A percentile compares a stretch with the other conserved stretches of the same genome.
These are phyloP conservation scores for Thunnus albacares DNA, from an alignment of 2,797 vertebrate species.

Conservation along the genomic window DNA sequence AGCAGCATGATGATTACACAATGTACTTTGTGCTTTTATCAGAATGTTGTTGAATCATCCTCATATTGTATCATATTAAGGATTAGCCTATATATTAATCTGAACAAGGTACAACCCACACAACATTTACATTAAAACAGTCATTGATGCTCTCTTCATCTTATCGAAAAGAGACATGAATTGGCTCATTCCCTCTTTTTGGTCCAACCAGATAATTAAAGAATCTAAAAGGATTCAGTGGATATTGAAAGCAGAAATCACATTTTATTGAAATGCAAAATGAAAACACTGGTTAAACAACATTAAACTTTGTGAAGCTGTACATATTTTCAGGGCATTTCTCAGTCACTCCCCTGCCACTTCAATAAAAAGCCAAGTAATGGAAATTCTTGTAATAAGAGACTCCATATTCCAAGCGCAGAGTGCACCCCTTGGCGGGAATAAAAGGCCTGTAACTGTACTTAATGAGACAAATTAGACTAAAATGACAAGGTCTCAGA, in stretches of 20 bases:
- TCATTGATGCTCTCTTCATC: conserved; percentile 10
- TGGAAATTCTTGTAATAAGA: conserved; percentile 62
- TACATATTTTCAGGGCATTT: conserved; percentile 38
- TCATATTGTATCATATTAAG: neutral
- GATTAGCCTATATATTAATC: conserved; percentile 4
- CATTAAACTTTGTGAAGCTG: conserved; percentile 15
- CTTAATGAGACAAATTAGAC: conserved; percentile 71
- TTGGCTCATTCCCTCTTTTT: neutral
- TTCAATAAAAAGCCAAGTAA: conserved; percentile 54
- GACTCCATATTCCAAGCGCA: conserved; percentile 58
- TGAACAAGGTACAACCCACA: conserved; percentile 8
- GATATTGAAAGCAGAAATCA: conserved; percentile 26
- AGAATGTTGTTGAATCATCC: neutral
- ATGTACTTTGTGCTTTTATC: conserved; percentile 9
- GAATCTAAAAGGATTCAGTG: conserved; percentile 5
- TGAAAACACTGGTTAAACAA: conserved; percentile 23
- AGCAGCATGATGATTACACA: conserved; percentile 4
- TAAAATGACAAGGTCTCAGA: conserved; percentile 67
- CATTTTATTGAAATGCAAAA: conserved; percentile 33
- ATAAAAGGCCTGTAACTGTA: conserved; percentile 58
- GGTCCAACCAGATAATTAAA: conserved; percentile 14
- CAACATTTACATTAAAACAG: neutral
- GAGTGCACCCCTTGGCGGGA: conserved; percentile 36
- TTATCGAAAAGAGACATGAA: conserved; percentile 35
- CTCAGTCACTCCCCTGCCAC: conserved; percentile 18